Conservation (phyloP, 2,888 invertebrate genomes). For the Orthonevra nobilis region DNA sequence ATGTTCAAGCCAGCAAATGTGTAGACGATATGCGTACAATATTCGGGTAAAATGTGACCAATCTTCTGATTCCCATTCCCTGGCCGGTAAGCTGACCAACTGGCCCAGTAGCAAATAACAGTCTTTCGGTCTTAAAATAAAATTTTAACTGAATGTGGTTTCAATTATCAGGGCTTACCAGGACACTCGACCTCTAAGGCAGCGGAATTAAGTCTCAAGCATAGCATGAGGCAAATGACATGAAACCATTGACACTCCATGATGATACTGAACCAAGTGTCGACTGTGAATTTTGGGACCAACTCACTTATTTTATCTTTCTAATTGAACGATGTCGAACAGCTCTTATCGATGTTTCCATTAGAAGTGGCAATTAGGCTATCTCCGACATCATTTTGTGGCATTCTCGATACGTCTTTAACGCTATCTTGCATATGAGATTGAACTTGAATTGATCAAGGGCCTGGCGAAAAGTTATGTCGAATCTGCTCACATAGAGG, state of each 20-base stretch:
- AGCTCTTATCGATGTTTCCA: constrained; percentile 3
- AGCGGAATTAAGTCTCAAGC: not conserved
- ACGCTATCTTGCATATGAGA: too few species aligned
- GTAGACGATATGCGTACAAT: constrained; percentile 82
- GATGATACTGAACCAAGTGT: not conserved
- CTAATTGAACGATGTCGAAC: not conserved
- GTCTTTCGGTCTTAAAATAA: constrained; percentile 32
- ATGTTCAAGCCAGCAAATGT: constrained; percentile 81
- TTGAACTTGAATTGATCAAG: too few species aligned
- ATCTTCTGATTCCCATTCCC: constrained; percentile 79
- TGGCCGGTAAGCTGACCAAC: constrained; percentile 81
- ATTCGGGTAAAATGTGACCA: constrained; percentile 79
- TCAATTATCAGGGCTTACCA: not conserved
- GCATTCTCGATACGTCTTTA: too few species aligned
- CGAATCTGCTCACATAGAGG: too few species aligned
- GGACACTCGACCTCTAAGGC: not conserved
- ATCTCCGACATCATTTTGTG: constrained; percentile 13
- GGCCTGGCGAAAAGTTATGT: too few species aligned
- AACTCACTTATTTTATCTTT: constrained; percentile 15
- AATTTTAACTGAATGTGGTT: not conserved
- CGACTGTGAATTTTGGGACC: not conserved
- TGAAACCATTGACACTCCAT: not conserved
- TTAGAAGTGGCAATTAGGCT: constrained; percentile 12
- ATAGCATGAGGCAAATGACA: not conserved
- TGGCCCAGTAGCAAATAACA: constrained; percentile 81